These are phyloP conservation scores for Tuberolachnus salignus DNA, from an alignment of 2,888 invertebrate genomes.

Conservation along the genomic window DNA sequence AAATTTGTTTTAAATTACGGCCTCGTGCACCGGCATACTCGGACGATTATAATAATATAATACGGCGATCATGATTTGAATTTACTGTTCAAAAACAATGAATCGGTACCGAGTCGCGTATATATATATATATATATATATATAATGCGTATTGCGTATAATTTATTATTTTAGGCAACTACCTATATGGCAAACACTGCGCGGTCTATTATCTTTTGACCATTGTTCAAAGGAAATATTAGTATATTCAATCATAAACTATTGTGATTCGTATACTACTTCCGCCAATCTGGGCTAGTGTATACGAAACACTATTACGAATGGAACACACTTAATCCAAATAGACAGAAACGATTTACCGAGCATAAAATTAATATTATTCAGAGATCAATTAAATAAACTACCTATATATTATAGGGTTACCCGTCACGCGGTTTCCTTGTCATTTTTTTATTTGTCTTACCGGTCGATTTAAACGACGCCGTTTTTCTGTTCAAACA, in stretches of 20 bases:
- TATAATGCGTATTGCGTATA: neutral
- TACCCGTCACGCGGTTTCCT: too few species aligned
- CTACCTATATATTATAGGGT: too few species aligned
- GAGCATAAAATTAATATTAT: neutral
- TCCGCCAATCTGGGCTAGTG: neutral
- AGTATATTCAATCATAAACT: neutral
- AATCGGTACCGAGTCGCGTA: neutral
- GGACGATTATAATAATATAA: too few species aligned
- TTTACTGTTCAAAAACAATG: constrained; percentile 11
- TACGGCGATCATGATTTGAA: constrained; percentile 4
- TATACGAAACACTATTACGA: neutral
- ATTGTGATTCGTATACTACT: neutral
- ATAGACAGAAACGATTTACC: neutral
- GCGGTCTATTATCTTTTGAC: neutral
- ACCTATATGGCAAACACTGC: neutral
- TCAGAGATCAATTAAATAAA: neutral
- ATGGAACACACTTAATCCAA: neutral
- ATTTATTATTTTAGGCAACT: neutral
- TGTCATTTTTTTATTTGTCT: too few species aligned
- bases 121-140: neutral
- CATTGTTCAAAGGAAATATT: constrained; percentile 1
- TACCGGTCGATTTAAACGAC: too few species aligned
- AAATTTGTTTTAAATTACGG: too few species aligned
- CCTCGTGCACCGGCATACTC: neutral
- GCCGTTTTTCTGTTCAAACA: too few species aligned